A percentile compares a stretch with the other conserved stretches of the same genome.
These are phyloP conservation scores for Diloba caeruleocephala DNA, from an alignment of 2,888 invertebrate species.

Conservation along the genomic window DNA sequence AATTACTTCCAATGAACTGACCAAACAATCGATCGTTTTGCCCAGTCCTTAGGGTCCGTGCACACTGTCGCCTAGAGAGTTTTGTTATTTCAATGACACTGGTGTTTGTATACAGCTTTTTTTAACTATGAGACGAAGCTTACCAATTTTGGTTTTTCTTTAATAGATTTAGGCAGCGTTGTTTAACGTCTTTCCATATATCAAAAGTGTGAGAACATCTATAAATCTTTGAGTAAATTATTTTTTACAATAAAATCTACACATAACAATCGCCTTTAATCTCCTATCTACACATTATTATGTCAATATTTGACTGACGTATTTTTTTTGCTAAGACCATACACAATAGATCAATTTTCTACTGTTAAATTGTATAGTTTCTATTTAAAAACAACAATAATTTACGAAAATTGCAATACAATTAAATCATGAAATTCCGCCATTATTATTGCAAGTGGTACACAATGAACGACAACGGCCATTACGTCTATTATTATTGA, in stretches of 20 bases:
- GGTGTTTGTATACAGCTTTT: too few species aligned
- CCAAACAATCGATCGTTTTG: background rate
- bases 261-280: background rate
- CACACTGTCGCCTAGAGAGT: background rate
- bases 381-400: background rate
- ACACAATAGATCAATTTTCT: too few species aligned
- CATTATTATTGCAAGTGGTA: background rate
- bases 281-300: background rate
- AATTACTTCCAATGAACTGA: background rate
- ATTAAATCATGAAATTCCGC: background rate
- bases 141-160: too few species aligned
- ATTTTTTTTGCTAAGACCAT: background rate
- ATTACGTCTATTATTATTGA: background rate
- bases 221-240: background rate
- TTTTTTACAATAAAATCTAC: background rate
- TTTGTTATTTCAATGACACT: too few species aligned
- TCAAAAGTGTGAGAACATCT: background rate
- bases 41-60: background rate
- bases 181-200: background rate
- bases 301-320: conserved; percentile 1
- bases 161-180: too few species aligned
- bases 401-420: too few species aligned
- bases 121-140: too few species aligned
- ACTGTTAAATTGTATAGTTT: too few species aligned
- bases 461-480: background rate